Conservation (phyloP, 1,140 invertebrate species). For the Drosophila saltans region DNA sequence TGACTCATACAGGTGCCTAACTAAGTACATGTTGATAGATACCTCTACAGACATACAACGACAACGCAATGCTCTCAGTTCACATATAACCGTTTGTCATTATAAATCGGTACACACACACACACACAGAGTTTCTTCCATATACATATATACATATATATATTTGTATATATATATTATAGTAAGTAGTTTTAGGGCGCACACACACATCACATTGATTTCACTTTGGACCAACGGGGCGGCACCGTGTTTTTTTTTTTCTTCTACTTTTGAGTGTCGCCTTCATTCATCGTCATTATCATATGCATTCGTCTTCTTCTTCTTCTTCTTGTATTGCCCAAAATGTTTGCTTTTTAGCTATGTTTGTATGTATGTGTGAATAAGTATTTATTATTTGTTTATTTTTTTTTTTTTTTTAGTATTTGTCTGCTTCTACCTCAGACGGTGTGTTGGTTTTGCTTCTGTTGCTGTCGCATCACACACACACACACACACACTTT, state of each 20-base stretch:
- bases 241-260: constrained; percentile 5
- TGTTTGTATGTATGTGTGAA: not conserved
- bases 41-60: not conserved
- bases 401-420: constrained; percentile 41
- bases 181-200: constrained; percentile 7
- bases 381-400: constrained; percentile 51
- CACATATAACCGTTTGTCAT: not conserved
- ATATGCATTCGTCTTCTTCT: constrained; percentile 4
- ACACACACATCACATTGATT: constrained; percentile 26
- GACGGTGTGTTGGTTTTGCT: constrained; percentile 14
- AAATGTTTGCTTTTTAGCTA: constrained; percentile 9
- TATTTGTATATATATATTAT: constrained; percentile 24
- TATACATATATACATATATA: not conserved
- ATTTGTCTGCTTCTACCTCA: constrained; percentile 13
- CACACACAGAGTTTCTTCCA: not conserved
- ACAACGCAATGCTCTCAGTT: not conserved
- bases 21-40: not conserved
- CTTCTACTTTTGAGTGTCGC: not conserved
- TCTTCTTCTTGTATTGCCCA: constrained; percentile 4
- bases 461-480: constrained; percentile 17
- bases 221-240: constrained; percentile 48
- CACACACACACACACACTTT: constrained; percentile 42
- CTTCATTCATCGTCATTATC: not conserved
- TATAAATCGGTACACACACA: too few species aligned
- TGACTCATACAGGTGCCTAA: constrained; percentile 54